Base-by-base conservation (phyloP, 1,140 invertebrate genomes). In the Berghia stephanieae region DNA sequence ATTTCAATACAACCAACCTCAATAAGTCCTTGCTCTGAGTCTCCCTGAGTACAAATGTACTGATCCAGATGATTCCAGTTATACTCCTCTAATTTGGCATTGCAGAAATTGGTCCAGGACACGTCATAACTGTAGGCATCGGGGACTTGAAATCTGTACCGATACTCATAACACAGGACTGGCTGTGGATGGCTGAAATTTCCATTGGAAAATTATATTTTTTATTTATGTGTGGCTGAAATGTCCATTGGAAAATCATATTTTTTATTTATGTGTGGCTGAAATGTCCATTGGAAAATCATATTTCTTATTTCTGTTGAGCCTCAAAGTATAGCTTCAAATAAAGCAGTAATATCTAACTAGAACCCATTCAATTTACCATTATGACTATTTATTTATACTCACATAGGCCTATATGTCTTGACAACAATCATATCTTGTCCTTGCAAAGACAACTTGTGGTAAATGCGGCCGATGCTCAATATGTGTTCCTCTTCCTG, bases 51-150 rank as follows among this genome's bases (percentile, higher is more conserved):
- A 86, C 96, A 98, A 77, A 98, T 96, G 86, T 98, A 98, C 88
- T 98, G 95, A 90, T 99, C 97, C 89, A 98, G 92, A 52, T 97
- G 97, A 90, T 98, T 99, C 97, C 97, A 99, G 89, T 98, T 98
- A 85, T 96, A 98, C 85, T 95, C 96, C 90, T 99, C 97, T 34
- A 98, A 89, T 85, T 96, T 96, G 89, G 98, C 96, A 0, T 96
- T 96, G 16, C 94, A 94, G 88, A 99, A 98, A 49, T 96, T 94
- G 0, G 96, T 96, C 92, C 94, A 96, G 0, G 96, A 98, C n/a
- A 96, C 93, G 88, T 97, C 95, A 87, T 98, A 99, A 0, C 93
- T 96, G 78, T 95, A 93, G 85, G 96, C 96, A 89, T 98, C 94
- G 0, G 96, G 97, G 2, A 95, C 95, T 90, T 96, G 94, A 90